phyloP scores from a whole-genome alignment of 2,797 vertebrate species.

The Melanotaenia parkinsoni region DNA sequence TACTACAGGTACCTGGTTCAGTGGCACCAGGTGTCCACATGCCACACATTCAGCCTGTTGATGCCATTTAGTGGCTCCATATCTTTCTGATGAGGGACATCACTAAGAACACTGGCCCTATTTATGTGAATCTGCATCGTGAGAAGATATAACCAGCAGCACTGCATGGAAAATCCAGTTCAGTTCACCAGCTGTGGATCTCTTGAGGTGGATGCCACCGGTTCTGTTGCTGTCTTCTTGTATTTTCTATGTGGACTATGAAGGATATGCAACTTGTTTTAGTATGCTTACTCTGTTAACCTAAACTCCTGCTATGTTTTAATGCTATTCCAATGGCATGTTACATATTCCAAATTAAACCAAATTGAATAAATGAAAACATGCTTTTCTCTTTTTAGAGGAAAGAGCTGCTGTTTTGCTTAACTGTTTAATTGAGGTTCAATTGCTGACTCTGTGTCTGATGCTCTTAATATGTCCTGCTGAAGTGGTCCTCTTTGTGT shows the following conservation, averaged over 20 bases:
- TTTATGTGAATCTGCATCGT: constrained; percentile 38
- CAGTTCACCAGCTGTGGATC: constrained; percentile 60
- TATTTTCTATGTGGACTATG: constrained; percentile 51
- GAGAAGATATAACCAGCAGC: constrained; percentile 50
- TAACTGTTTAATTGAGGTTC: constrained; percentile 26
- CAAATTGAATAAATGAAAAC: background rate
- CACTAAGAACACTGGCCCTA: constrained; percentile 51
- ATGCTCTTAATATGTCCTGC: constrained; percentile 26
- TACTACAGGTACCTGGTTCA: constrained; percentile 36
- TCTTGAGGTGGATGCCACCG: constrained; percentile 58
- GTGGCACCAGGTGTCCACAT: constrained; percentile 39
- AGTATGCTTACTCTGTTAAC: constrained; percentile 63
- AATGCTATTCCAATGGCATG: constrained; percentile 20
- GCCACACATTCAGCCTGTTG: constrained; percentile 48
- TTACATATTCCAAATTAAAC: background rate
- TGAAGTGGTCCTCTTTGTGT: constrained; percentile 39
- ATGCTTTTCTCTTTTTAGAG: background rate
- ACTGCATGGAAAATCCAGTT: constrained; percentile 55
- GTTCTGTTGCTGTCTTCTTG: constrained; percentile 63
- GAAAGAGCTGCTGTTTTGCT: constrained; percentile 24
- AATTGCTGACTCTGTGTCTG: constrained; percentile 42
- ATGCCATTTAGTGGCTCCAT: constrained; percentile 42
- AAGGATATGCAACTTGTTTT: constrained; percentile 66
- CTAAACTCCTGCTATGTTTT: constrained; percentile 27
- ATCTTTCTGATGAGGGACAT: constrained; percentile 43